phyloP scores from a whole-genome alignment of 2,113 vertebrate genomes.

The Leucoraja erinaceus region DNA sequence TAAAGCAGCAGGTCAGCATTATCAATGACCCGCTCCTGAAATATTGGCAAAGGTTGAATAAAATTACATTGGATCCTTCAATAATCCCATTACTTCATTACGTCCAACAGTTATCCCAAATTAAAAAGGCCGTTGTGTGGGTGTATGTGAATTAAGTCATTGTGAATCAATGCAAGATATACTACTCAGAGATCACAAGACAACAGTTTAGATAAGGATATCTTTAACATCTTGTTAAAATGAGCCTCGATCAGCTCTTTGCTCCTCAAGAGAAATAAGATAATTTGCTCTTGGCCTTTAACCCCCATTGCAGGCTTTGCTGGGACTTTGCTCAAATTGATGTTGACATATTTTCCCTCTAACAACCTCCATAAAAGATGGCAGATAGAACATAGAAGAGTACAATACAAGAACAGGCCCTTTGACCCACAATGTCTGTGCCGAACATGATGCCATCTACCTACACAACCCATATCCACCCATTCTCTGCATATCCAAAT shows the following conservation, averaged over 20 bases:
- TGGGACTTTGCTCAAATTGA: too few species aligned
- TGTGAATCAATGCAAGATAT: background rate
- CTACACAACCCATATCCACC: too few species aligned
- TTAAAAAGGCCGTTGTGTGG: background rate
- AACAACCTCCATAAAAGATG: background rate
- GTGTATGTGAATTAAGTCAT: background rate
- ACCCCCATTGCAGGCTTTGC: background rate
- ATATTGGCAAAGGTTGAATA: background rate
- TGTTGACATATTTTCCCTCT: background rate
- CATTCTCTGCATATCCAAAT: too few species aligned
- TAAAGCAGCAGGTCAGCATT: background rate
- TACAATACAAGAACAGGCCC: too few species aligned
- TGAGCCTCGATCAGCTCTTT: background rate
- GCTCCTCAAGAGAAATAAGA: background rate
- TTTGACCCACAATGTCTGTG: too few species aligned
- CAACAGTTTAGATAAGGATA: background rate
- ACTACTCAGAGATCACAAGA: background rate
- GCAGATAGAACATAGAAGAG: background rate
- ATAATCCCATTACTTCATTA: constrained; percentile 21
- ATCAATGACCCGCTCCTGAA: background rate
- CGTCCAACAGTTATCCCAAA: background rate
- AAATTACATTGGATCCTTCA: background rate
- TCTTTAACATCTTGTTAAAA: background rate
- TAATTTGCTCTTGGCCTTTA: background rate
- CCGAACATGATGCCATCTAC: too few species aligned